Evolutionary conservation across 2,888 invertebrate genomes (phyloP).

Genomic region (Drosophila algonquin): DNA sequence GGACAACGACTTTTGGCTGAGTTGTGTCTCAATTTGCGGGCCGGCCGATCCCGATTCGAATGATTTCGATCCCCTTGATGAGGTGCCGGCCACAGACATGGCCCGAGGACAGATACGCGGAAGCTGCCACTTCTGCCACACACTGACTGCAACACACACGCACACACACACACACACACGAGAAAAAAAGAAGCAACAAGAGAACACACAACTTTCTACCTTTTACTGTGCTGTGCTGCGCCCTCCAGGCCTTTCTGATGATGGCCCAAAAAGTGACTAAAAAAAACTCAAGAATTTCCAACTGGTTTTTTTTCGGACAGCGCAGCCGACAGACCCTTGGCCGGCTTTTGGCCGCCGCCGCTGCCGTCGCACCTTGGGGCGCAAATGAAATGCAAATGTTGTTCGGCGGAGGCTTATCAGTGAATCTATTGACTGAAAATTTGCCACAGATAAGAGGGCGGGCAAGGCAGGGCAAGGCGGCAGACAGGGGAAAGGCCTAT

Average conservation of each 20-base stretch:
- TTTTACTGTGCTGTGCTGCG: constrained; percentile 10
- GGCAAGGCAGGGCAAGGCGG: neutral
- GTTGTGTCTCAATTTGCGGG: constrained; percentile 68
- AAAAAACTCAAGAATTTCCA: constrained; percentile 13
- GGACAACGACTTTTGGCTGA: constrained; percentile 26
- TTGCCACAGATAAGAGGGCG: constrained; percentile 66
- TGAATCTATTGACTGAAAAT: constrained; percentile 74
- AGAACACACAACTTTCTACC: constrained; percentile 56
- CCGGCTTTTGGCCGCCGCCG: neutral
- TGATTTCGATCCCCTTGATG: constrained; percentile 46
- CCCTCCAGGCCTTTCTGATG: constrained; percentile 34
- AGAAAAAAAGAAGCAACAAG: constrained; percentile 4
- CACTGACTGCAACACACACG: constrained; percentile 6
- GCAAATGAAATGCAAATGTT: constrained; percentile 75
- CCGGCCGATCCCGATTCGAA: neutral
- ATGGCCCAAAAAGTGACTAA: neutral
- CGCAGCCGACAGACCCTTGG: neutral
- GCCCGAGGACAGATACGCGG: constrained; percentile 64
- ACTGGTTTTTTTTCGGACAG: constrained; percentile 30
- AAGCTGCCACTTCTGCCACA: constrained; percentile 41
- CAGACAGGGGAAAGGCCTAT: constrained; percentile 48
- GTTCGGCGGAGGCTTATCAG: constrained; percentile 62
- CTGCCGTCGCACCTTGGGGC: constrained; percentile 12
- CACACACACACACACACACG: neutral
- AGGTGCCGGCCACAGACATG: constrained; percentile 69